Evolutionary conservation across 2,797 vertebrate species (phyloP), one percentile per base, ranked within the genome.

Genomic region (Buceros bicornis): DNA sequence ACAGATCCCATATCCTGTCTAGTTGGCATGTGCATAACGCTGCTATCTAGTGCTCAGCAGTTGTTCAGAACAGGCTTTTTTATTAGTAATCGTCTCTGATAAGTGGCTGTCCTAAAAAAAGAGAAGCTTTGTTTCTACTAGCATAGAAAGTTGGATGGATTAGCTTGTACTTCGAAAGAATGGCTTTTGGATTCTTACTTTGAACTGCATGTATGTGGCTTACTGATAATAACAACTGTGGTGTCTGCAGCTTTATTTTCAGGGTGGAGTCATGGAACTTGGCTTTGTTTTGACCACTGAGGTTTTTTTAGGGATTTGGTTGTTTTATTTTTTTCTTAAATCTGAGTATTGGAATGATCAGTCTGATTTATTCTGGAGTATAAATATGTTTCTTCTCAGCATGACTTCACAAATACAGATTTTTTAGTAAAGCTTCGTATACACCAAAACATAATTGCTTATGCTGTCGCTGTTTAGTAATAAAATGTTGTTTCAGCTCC

Each of bases 181-280:
- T 86, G 50, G 43, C 25, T 91, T 90, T 54, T 90, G 69, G 54
- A 62, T 86, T 91, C 65, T 83, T 94, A 92, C 64, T 67, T 60
- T 91, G 47, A 93, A 48, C 24, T 86, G 48, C 73, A 37, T 77
- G 62, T 69, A 20, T 78, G 61, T 90, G 45, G 42, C 35, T 83
- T 74, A 13, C 57, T 81, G 82, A 65, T 76, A 80, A 77, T 20
- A 76, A 35, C 53, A 69, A 42, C n/a, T 65, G 16, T 37, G 43
- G 50, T n/a, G 31, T 82, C 58, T 1, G 7, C 31, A 90, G 79
- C 73, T 91, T 61, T 89, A 42, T 73, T 93, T 94, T 91, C 45
- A 57, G 40, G 72, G 90, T 72, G 65, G 24, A 78, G 89, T 89
- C 3, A 12, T 58, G 48, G 57, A 74, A 19, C 69, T 91, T 89